phyloP scores from a whole-genome alignment of 1,140 invertebrate genomes.

The Drosophila bipectinata region DNA sequence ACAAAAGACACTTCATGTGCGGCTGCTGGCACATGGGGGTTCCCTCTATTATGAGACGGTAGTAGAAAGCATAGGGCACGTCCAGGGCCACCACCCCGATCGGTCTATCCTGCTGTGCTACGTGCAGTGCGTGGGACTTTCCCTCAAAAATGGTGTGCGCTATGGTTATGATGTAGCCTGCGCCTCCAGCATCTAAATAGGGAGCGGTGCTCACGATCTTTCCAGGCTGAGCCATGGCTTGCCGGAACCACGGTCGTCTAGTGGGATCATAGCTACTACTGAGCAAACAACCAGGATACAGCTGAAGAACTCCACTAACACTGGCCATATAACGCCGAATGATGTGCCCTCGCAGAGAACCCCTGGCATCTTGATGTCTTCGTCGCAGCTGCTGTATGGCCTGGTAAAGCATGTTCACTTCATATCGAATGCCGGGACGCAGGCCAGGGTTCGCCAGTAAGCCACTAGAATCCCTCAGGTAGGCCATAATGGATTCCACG shows the following conservation, averaged over 20 bases:
- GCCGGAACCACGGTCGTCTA: constrained; percentile 91
- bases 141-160: constrained; percentile 90
- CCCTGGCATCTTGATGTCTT: constrained; percentile 87
- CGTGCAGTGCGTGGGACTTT: constrained; percentile 85
- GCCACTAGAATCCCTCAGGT: constrained; percentile 92
- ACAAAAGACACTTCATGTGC: constrained; percentile 94
- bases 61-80: constrained; percentile 92
- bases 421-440: constrained; percentile 88
- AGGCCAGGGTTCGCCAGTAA: constrained; percentile 93
- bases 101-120: constrained; percentile 84
- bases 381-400: constrained; percentile 90
- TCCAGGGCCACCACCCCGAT: constrained; percentile 93
- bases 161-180: constrained; percentile 94
- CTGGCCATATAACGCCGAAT: constrained; percentile 92
- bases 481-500: constrained; percentile 93
- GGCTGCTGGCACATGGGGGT: constrained; percentile 87
- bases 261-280: constrained; percentile 93
- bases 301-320: constrained; percentile 91
- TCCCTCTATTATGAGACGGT: constrained; percentile 89
- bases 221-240: constrained; percentile 90
- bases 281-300: constrained; percentile 93
- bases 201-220: constrained; percentile 93
- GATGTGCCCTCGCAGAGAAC: constrained; percentile 91
- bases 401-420: constrained; percentile 91
- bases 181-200: constrained; percentile 93